A percentile compares a stretch with the other conserved stretches of the same genome.
phyloP scores from a whole-genome alignment of 1,140 invertebrate species.

The Drusus annulatus region DNA sequence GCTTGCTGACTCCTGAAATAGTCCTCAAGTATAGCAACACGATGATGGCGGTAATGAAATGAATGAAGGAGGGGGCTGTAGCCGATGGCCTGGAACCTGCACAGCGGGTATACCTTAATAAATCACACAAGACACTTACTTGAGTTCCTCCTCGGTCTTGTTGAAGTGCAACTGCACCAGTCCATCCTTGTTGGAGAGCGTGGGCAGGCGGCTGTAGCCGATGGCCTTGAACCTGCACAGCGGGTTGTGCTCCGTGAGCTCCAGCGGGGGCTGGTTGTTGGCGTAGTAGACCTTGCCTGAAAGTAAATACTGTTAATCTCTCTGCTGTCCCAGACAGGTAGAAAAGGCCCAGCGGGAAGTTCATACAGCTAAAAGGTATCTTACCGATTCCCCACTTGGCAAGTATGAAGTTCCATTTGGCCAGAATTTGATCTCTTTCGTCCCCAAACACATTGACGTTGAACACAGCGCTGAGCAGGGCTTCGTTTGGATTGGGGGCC shows the following conservation, averaged over 20 bases:
- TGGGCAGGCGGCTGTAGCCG: constrained; percentile 88
- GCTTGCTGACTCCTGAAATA: constrained; percentile 77
- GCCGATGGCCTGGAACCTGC: constrained; percentile 93
- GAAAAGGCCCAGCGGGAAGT: too few relatives aligned
- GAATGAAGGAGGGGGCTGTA: constrained; percentile 91
- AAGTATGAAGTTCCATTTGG: constrained; percentile 95
- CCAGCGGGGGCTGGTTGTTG: constrained; percentile 80
- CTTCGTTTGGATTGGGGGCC: constrained; percentile 77
- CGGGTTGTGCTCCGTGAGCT: constrained; percentile 91
- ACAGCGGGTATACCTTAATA: too few relatives aligned
- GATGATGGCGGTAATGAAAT: too few relatives aligned
- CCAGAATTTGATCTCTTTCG: constrained; percentile 91
- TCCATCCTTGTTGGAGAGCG: constrained; percentile 88
- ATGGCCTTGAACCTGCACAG: constrained; percentile 95
- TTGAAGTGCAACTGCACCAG: constrained; percentile 87
- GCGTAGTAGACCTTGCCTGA: constrained; percentile 83
- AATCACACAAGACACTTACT: constrained; percentile 70
- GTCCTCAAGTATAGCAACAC: too few relatives aligned
- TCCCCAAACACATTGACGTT: constrained; percentile 92
- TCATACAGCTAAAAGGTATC: constrained; percentile 17
- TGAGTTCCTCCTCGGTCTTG: constrained; percentile 82
- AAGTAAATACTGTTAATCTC: constrained; percentile 9
- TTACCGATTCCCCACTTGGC: constrained; percentile 91
- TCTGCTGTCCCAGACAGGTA: too few relatives aligned
- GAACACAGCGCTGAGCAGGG: constrained; percentile 84